Conservation (phyloP, 2,888 invertebrate genomes). For the Lydus trimaculatus region DNA sequence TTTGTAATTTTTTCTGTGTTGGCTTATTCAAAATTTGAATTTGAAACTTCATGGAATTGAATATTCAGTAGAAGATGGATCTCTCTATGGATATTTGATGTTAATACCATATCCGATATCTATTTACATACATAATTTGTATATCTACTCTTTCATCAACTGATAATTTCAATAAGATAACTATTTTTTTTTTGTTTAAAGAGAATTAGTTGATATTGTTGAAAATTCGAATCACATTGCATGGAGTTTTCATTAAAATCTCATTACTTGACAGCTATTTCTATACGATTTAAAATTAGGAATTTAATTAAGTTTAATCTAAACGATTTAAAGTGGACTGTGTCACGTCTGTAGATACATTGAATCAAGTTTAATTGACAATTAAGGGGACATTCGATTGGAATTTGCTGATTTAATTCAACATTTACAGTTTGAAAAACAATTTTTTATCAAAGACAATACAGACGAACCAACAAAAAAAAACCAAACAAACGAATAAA, state of each 20-base stretch:
- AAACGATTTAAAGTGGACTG: conserved; percentile 4
- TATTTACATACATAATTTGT: not conserved
- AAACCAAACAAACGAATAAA: no score
- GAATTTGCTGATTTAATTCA: not conserved
- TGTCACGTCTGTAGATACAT: not conserved
- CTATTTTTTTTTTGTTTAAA: not conserved
- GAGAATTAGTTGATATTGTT: no score
- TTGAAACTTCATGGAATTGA: not conserved
- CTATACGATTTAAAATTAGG: conserved; percentile 14
- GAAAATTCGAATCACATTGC: no score
- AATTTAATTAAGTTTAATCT: conserved; percentile 23
- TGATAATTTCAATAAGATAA: not conserved
- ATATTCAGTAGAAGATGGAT: not conserved
- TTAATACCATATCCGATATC: not conserved
- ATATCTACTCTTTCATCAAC: not conserved
- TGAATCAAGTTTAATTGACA: not conserved
- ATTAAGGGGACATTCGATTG: not conserved
- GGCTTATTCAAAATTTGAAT: not conserved
- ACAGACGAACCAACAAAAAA: not conserved
- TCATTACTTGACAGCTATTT: not conserved
- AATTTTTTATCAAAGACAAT: not conserved
- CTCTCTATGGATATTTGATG: not conserved
- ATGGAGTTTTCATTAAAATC: not conserved
- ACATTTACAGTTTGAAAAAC: not conserved
- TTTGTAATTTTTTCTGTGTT: not conserved